These are phyloP conservation scores for Philereme vetulata DNA, from an alignment of 2,888 invertebrate species.

Conservation along the genomic window DNA sequence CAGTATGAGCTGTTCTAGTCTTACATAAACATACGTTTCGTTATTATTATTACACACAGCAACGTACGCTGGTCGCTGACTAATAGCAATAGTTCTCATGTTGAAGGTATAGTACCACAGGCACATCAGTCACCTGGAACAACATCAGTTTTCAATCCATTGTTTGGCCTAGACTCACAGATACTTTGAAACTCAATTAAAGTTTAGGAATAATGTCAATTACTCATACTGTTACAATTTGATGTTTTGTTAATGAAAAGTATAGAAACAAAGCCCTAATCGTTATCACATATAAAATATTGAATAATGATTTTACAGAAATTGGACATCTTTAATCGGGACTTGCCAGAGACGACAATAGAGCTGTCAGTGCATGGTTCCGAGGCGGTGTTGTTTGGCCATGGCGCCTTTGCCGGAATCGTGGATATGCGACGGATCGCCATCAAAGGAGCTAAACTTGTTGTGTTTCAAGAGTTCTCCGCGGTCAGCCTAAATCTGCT, in stretches of 20 bases:
- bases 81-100: slow-evolving; percentile 4
- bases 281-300: neutral
- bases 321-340: slow-evolving; percentile 73
- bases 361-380: slow-evolving; percentile 84
- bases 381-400: slow-evolving; percentile 78
- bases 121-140: slow-evolving; percentile 2
- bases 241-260: too few species aligned
- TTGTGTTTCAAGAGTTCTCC: slow-evolving; percentile 83
- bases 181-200: neutral
- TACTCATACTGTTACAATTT: too few species aligned
- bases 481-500: slow-evolving; percentile 85
- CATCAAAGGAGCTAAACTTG: slow-evolving; percentile 76
- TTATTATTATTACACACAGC: neutral
- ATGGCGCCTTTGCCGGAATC: slow-evolving; percentile 82
- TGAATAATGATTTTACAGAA: slow-evolving; percentile 58
- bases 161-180: neutral
- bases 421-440: slow-evolving; percentile 81
- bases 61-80: neutral
- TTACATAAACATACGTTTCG: neutral
- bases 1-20: too few species aligned
- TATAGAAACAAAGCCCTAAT: too few species aligned
- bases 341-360: slow-evolving; percentile 83
- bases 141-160: slow-evolving; percentile 1
- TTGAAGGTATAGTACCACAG: neutral
- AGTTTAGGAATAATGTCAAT: too few species aligned